Evolutionary conservation across 1,140 invertebrate genomes (phyloP).

Genomic region (Aphaenogaster floridana): DNA sequence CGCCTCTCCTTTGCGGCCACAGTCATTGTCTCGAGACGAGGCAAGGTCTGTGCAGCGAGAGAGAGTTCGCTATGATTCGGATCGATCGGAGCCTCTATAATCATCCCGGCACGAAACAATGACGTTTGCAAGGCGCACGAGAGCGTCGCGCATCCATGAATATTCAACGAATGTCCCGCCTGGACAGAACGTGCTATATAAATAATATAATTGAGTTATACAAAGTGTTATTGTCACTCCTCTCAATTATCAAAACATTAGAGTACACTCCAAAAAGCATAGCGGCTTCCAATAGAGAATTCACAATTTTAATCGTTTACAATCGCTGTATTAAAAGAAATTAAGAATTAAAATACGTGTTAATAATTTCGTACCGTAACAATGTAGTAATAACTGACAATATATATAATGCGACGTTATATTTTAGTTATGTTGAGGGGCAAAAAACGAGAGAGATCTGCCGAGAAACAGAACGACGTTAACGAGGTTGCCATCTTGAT

Average conservation of each 20-base stretch:
- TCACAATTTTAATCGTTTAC: not conserved
- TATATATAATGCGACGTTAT: not conserved
- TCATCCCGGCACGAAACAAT: constrained; percentile 67
- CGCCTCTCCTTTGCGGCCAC: constrained; percentile 62
- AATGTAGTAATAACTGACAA: not conserved
- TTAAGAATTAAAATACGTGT: not conserved
- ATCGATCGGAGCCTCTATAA: constrained; percentile 68
- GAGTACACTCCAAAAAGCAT: not conserved
- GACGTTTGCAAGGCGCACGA: constrained; percentile 56
- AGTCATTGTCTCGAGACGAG: constrained; percentile 78
- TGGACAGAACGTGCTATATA: constrained; percentile 27
- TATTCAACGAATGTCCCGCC: constrained; percentile 68
- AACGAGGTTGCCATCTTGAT: constrained; percentile 65
- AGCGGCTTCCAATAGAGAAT: not conserved
- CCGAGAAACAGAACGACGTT: constrained; percentile 66
- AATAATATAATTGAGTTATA: constrained; percentile 62
- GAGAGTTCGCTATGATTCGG: constrained; percentile 50
- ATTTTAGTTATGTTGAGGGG: not conserved
- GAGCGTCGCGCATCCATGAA: constrained; percentile 38
- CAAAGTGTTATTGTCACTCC: not conserved
- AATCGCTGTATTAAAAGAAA: not conserved
- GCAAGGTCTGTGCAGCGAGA: constrained; percentile 61
- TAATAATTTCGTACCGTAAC: not conserved
- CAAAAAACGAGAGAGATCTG: constrained; percentile 29
- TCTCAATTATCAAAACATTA: constrained; percentile 59